Evolutionary conservation across 2,888 invertebrate species (phyloP), one percentile per base, ranked within the genome.

Genomic region (Trypoxylon attenuatum): DNA sequence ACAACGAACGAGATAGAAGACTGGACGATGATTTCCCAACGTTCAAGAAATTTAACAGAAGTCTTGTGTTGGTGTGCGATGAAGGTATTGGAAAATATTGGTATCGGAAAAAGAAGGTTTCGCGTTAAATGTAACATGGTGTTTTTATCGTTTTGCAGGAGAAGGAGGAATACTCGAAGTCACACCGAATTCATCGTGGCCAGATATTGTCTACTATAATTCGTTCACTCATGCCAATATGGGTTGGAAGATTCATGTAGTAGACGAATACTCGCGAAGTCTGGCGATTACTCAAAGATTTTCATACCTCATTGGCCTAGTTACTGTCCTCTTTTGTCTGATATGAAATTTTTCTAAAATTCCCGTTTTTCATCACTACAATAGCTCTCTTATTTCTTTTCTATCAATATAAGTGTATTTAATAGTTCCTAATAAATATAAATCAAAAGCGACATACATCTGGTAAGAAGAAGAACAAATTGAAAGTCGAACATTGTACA

Each of bases 211-310:
- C 18, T 98, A 97, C 88, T 96, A 96, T 86, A 94, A 98, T 89
- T 96, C 96, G 62, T 97, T 95, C 88, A 95, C 96, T 2, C 96
- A 96, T 80, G 91, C 94, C 21, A 96, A 97, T 88, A 97, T 98
- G 96, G 98, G 98, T 65, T 97, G 96, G 90, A 95, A 95, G 87
- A 96, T 98, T 82, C 93, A 94, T 87, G 91, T 98, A 19, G 93
- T 97, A 54, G 97, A 98, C 87, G 93, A 91, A 54, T 93, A 92
- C 83, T 88, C 87, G 42, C 89, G 77, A 52, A 82, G 66, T 46
- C 29, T 27, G 16, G 80, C 80, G 5, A 53, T 71, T 23, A 27
- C 55, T 13, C 39, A 53, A 22, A 67, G 64, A 15, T 55, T 76
- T n/a, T 77, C 73, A 19, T 59, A 69, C 29, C 51, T 75, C 13